Evolutionary conservation across 2,797 vertebrate species (phyloP).

Genomic region (Diplodus puntazzo): DNA sequence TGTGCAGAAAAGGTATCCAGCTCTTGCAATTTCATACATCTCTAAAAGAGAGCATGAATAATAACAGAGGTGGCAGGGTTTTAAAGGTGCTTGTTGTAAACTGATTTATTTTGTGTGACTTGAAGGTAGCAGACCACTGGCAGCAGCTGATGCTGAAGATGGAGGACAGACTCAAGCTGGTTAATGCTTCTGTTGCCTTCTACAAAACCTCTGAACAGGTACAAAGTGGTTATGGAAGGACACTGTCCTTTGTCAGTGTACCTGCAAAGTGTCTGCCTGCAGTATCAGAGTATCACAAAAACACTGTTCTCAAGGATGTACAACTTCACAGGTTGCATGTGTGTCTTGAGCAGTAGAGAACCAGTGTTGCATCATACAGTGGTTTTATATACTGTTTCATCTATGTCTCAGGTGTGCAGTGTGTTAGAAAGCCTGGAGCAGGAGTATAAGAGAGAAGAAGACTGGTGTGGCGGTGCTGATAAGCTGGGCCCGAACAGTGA

Average conservation of each 20-base stretch:
- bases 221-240: neutral
- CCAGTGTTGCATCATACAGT: neutral
- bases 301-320: neutral
- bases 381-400: conserved; percentile 20
- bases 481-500: conserved; percentile 98
- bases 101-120: conserved; percentile 58
- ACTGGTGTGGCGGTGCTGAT: conserved; percentile 98
- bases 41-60: neutral
- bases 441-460: conserved; percentile 98
- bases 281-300: neutral
- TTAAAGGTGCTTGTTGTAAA: neutral
- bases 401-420: conserved; percentile 88
- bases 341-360: neutral
- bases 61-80: neutral
- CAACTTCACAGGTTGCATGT: neutral
- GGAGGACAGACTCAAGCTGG: conserved; percentile 98
- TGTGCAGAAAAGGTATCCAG: conserved; percentile 92
- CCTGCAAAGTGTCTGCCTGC: neutral
- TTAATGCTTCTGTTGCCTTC: conserved; percentile 98
- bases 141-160: conserved; percentile 99
- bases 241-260: neutral
- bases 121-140: conserved; percentile 95
- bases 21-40: neutral
- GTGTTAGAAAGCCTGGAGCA: conserved; percentile 98
- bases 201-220: conserved; percentile 99